These are phyloP conservation scores for Noctua janthe DNA, from an alignment of 2,888 invertebrate species.

Conservation along the genomic window DNA sequence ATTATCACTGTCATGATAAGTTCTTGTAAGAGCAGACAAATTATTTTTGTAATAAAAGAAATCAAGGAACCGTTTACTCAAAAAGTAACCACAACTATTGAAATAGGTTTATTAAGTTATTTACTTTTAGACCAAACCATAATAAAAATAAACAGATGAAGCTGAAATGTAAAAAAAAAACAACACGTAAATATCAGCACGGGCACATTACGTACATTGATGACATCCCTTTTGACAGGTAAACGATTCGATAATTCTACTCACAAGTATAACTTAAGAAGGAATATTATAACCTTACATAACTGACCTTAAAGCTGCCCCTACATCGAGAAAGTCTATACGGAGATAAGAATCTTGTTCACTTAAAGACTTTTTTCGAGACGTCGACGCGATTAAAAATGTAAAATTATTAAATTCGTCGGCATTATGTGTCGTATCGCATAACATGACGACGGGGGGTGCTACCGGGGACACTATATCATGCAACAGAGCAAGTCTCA, in stretches of 20 bases:
- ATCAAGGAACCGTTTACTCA: not conserved
- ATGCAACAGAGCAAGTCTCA: slow-evolving; percentile 68
- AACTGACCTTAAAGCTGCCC: slow-evolving; percentile 43
- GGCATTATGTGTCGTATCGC: slow-evolving; percentile 84
- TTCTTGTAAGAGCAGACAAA: not conserved
- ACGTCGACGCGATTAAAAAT: slow-evolving; percentile 68
- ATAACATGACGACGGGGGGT: slow-evolving; percentile 85
- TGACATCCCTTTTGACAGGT: slow-evolving; percentile 6
- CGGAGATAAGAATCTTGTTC: slow-evolving; percentile 61
- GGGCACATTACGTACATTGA: slow-evolving; percentile 10
- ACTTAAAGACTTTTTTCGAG: slow-evolving; percentile 63
- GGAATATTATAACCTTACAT: slow-evolving; percentile 18
- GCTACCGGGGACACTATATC: slow-evolving; percentile 85
- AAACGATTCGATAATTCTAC: slow-evolving; percentile 16
- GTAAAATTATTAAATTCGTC: slow-evolving; percentile 76
- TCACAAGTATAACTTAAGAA: slow-evolving; percentile 21
- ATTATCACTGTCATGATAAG: not conserved
- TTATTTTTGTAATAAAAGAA: not conserved
- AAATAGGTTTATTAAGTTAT: not conserved
- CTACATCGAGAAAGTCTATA: slow-evolving; percentile 63
- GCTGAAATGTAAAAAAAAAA: not conserved
- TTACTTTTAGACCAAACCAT: not conserved
- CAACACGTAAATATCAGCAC: not conserved
- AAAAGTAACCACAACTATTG: not conserved
- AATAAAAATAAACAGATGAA: not conserved